Conservation (phyloP, 1,140 invertebrate genomes). For the Achroia grisella region DNA sequence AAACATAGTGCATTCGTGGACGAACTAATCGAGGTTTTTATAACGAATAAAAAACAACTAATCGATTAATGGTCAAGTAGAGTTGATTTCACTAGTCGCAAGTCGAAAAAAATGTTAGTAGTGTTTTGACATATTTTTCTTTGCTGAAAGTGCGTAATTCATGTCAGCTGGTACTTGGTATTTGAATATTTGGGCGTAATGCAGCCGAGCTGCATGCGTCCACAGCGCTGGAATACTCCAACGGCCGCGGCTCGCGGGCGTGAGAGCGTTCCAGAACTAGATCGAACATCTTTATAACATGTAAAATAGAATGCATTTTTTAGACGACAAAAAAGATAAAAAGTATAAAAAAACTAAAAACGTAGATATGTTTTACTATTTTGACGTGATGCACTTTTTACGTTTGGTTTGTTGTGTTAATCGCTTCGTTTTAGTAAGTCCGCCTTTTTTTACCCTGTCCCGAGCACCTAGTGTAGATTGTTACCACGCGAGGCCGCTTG, state of each 20-base stretch:
- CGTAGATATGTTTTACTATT: slow-evolving; percentile 43
- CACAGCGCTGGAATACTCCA: slow-evolving; percentile 55
- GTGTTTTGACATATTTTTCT: slow-evolving; percentile 76
- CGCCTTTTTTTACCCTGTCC: slow-evolving; percentile 39
- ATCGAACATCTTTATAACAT: slow-evolving; percentile 39
- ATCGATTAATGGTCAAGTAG: slow-evolving; percentile 70
- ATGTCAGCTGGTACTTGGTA: slow-evolving; percentile 70
- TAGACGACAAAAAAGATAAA: slow-evolving; percentile 50
- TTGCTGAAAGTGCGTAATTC: slow-evolving; percentile 76
- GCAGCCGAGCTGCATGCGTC: slow-evolving; percentile 7
- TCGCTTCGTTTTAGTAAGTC: slow-evolving; percentile 64
- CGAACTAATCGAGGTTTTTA: slow-evolving; percentile 57
- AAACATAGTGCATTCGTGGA: slow-evolving; percentile 65
- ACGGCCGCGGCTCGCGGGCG: slow-evolving; percentile 32
- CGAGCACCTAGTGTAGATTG: slow-evolving; percentile 43
- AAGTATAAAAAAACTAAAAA: slow-evolving; percentile 34
- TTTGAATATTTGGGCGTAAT: slow-evolving; percentile 38
- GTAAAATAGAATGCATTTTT: slow-evolving; percentile 63
- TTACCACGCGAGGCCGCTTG: background rate
- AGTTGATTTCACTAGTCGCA: slow-evolving; percentile 75
- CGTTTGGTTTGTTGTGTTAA: slow-evolving; percentile 57
- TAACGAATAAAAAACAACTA: slow-evolving; percentile 49
- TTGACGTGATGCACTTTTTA: slow-evolving; percentile 66
- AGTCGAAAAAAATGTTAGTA: slow-evolving; percentile 71
- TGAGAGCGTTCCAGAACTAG: slow-evolving; percentile 56